phyloP scores from a whole-genome alignment of 2,888 invertebrate genomes.

The Campoplex nolae region DNA sequence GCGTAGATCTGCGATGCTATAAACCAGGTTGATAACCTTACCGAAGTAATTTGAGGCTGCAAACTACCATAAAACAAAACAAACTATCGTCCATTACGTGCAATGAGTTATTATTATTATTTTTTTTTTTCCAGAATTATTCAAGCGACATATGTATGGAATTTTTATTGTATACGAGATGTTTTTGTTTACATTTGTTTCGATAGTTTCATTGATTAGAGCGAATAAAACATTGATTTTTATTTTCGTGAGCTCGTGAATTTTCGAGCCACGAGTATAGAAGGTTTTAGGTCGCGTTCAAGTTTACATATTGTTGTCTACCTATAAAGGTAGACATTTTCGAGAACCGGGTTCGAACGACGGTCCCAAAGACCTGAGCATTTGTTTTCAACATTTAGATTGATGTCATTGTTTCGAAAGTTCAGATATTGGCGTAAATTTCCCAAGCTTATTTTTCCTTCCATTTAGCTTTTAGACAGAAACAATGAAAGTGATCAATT shows the following conservation, averaged over 20 bases:
- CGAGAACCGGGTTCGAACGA: background rate
- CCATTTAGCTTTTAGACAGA: too few species aligned
- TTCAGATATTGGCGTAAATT: background rate
- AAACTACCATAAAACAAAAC: slow-evolving; percentile 31
- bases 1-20: slow-evolving; percentile 53
- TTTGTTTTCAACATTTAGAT: background rate
- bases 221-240: background rate
- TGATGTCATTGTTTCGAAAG: background rate
- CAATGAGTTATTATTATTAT: background rate
- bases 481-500: too few species aligned
- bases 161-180: background rate
- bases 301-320: background rate
- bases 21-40: slow-evolving; percentile 58
- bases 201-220: background rate
- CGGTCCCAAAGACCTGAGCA: background rate
- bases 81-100: slow-evolving; percentile 1
- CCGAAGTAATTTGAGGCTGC: slow-evolving; percentile 16
- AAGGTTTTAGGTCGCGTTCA: background rate
- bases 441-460: too few species aligned
- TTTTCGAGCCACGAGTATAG: background rate
- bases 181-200: slow-evolving; percentile 1
- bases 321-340: background rate
- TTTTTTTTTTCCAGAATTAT: background rate
- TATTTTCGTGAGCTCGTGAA: background rate
- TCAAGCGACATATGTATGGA: background rate